Evolutionary conservation across 2,113 vertebrate genomes (phyloP), one percentile per base, ranked within the genome.

Genomic region (Dicentrarchus labrax): DNA sequence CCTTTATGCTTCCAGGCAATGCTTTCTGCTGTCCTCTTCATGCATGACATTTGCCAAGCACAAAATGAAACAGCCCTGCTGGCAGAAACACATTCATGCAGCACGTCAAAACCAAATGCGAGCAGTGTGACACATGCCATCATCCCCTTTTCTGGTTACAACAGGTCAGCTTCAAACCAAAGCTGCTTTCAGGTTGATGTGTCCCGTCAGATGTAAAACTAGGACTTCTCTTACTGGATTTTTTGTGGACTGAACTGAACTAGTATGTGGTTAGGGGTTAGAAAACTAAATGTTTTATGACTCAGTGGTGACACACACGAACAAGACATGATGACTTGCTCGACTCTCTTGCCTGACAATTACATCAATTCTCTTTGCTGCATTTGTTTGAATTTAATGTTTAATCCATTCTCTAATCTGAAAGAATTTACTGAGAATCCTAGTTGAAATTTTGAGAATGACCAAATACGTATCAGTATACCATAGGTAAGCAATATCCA

Each of bases 31-130:
- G 53, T 81, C 67, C 71, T 67, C 53, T 56, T 68, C 65, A 65
- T 76, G 72, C 80, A 79, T 64, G 11, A 53, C 76, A 83, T 85
- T 88, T 86, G 53, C 64, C 38, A 74, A 82, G 62, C 74, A 59
- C 30, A 16, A 45, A 30, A 45, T 59, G 41, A 83, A 74, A 72
- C 38, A 67, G 66, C 48, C 70, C 62, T 61, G 69, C 82, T 67
- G 73, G 65, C 80, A 78, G 72, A 77, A 36, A 85, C 45, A 51
- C 54, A 75, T 66, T 66, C 43, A 72, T 82, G 78, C 72, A 87
- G 78, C 74, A 73, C 7, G 43, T 79, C 59, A 65, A 76, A 78
- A 66, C 54, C 7, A 70, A 82, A 75, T 60, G 54, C 72, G 78
- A 79, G 59, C 69, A 22, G 19, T 12, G 66, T 48, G 21, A 68